Evolutionary conservation across 1,140 invertebrate genomes (phyloP), one percentile per base, ranked within the genome.

Genomic region (Diprion similis): DNA sequence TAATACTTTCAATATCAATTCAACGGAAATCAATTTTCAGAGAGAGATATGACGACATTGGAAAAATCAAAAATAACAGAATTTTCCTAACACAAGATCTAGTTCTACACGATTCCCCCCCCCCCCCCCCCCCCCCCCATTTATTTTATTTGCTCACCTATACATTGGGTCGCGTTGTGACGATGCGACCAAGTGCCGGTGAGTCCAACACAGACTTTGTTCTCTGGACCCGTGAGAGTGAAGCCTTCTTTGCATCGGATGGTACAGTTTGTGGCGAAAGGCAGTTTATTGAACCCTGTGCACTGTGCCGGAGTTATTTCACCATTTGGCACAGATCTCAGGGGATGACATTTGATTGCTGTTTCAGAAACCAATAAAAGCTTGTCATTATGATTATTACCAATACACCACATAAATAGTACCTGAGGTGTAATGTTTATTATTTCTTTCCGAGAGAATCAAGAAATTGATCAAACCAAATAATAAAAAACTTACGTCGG

Each of bases 221-320:
- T 79, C 15, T 73, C 68, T 10, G 90, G 88, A 0, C 92, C 92
- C 48, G 83, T 78, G 0, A 92, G 75, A 65, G 84, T 78, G 78
- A 90, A 93, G 15, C 92, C 92, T 11, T 87, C 74, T 45, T 89
- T 79, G 79, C 92, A 93, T 3, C 78, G 78, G 46, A 91, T 88
- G 0, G 81, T 86, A 79, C 92, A 92, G 17, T 84, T 87, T 59
- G 89, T 89, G 3, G 88, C 89, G 78, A 89, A 92, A 1, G 84
- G 81, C 67, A 90, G 82, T 78, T 90, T 91, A 8, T 83, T 85
- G 0, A 80, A 83, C 10, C 82, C 83, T 7, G 77, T 88, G 79
- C 89, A 92, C 10, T 83, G 86, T n/a, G 81, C 75, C 0, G 91
- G 91, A 45, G 77, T 82, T 24, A 91, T 84, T 11, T 78, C 75